Evolutionary conservation across 2,113 vertebrate genomes (phyloP).

Genomic region (Meles meles): DNA sequence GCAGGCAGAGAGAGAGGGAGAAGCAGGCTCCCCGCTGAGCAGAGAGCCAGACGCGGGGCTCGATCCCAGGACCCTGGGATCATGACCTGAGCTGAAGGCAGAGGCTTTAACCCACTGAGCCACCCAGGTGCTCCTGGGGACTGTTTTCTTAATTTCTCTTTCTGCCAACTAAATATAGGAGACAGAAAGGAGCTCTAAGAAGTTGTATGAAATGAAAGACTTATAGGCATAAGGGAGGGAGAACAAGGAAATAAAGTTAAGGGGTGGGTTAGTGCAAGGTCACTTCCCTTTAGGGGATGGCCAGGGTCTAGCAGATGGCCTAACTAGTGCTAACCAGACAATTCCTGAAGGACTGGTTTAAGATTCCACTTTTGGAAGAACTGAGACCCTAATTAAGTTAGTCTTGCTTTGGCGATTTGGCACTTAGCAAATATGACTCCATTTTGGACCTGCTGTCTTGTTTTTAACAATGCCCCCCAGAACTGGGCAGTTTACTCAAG

Average conservation of each 20-base stretch:
- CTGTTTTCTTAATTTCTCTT: neutral
- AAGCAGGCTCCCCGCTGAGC: no score
- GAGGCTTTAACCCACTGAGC: no score
- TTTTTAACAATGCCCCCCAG: neutral
- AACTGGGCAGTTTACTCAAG: neutral
- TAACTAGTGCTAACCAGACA: neutral
- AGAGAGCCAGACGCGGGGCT: no score
- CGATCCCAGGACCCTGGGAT: no score
- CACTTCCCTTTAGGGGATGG: neutral
- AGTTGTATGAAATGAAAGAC: neutral
- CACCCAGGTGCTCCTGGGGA: no score
- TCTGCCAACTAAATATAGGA: neutral
- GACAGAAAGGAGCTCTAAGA: neutral
- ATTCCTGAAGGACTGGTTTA: neutral
- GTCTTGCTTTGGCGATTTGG: neutral
- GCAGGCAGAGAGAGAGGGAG: no score
- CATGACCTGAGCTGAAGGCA: no score
- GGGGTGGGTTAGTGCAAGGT: neutral
- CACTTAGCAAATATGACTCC: neutral
- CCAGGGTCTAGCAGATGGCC: no score
- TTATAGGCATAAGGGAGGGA: neutral
- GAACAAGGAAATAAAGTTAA: neutral
- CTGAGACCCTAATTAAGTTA: neutral
- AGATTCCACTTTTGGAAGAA: neutral
- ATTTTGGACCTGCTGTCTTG: neutral